phyloP scores from a whole-genome alignment of 1,140 invertebrate species.

The Cotesia typhae region DNA sequence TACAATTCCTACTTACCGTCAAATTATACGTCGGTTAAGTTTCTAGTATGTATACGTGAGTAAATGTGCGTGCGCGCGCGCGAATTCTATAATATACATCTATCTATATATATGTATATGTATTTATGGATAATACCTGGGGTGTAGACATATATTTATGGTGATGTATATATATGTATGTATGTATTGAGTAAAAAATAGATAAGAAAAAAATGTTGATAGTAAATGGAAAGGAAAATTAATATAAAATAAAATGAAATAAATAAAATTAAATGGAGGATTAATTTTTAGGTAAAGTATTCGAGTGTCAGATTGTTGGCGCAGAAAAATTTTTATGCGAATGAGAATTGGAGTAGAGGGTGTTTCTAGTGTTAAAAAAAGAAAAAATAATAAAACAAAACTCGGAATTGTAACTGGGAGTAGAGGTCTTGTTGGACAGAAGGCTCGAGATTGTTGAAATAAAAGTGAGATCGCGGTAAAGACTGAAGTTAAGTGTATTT shows the following conservation, averaged over 20 bases:
- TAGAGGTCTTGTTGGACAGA: too few relatives aligned
- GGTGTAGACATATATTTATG: constrained; percentile 8
- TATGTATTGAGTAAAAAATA: background rate
- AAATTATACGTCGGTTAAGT: constrained; percentile 18
- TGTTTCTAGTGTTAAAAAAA: too few relatives aligned
- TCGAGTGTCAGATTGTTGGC: too few relatives aligned
- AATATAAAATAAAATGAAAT: background rate
- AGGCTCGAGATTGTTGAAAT: too few relatives aligned
- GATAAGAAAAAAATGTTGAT: background rate
- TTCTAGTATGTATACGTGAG: constrained; percentile 18
- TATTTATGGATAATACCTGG: constrained; percentile 9
- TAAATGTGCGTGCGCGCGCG: constrained; percentile 32
- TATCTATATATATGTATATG: background rate
- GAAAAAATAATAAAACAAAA: too few relatives aligned
- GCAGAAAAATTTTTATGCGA: too few relatives aligned
- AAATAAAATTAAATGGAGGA: background rate
- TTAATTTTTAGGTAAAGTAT: too few relatives aligned
- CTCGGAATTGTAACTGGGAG: too few relatives aligned
- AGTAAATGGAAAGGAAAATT: background rate
- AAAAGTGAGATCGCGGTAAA: too few relatives aligned
- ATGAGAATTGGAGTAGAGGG: too few relatives aligned
- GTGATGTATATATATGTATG: constrained; percentile 7
- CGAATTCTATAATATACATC: constrained; percentile 2
- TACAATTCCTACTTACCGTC: background rate
- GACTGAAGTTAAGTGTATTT: too few relatives aligned